Percentiles rank a stretch among this genome's conserved stretches.
Conservation (phyloP, 1,140 invertebrate genomes). For the Zaprionus ornatus region DNA sequence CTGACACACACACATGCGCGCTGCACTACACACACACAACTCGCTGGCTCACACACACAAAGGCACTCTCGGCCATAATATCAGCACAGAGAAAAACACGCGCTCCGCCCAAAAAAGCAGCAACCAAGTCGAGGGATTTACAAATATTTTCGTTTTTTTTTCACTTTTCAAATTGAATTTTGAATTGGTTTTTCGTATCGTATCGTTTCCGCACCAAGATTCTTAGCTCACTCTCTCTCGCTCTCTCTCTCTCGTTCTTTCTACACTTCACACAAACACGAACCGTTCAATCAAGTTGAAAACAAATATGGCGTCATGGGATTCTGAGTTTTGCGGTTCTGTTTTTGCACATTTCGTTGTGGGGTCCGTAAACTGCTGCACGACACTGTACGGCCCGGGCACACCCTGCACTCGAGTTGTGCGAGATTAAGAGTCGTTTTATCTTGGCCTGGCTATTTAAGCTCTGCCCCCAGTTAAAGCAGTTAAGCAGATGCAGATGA, state of each 20-base stretch:
- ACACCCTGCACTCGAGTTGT: background rate
- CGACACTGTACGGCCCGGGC: background rate
- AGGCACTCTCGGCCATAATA: slow-evolving; percentile 47
- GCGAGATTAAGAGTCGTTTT: slow-evolving; percentile 28
- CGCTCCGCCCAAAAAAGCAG: slow-evolving; percentile 17
- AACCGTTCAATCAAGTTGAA: slow-evolving; percentile 50
- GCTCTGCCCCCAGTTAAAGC: slow-evolving; percentile 9
- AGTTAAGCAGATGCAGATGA: background rate
- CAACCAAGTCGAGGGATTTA: slow-evolving; percentile 4
- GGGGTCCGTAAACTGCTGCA: background rate
- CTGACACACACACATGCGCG: slow-evolving; percentile 32
- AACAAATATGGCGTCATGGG: slow-evolving; percentile 74
- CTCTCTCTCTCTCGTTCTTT: slow-evolving; percentile 1
- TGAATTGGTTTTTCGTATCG: slow-evolving; percentile 19
- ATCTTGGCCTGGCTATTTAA: slow-evolving; percentile 15
- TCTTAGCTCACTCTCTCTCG: slow-evolving; percentile 16
- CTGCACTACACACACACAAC: slow-evolving; percentile 27
- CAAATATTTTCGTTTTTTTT: slow-evolving; percentile 18
- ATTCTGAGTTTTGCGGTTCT: slow-evolving; percentile 48
- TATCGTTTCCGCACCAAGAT: slow-evolving; percentile 30
- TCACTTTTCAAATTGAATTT: slow-evolving; percentile 40
- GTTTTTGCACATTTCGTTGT: slow-evolving; percentile 45
- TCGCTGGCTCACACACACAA: slow-evolving; percentile 36
- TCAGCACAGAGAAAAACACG: slow-evolving; percentile 36
- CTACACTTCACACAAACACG: slow-evolving; percentile 23